These are phyloP conservation scores for Cataglyphis hispanica DNA, from an alignment of 1,140 invertebrate species.

Conservation along the genomic window DNA sequence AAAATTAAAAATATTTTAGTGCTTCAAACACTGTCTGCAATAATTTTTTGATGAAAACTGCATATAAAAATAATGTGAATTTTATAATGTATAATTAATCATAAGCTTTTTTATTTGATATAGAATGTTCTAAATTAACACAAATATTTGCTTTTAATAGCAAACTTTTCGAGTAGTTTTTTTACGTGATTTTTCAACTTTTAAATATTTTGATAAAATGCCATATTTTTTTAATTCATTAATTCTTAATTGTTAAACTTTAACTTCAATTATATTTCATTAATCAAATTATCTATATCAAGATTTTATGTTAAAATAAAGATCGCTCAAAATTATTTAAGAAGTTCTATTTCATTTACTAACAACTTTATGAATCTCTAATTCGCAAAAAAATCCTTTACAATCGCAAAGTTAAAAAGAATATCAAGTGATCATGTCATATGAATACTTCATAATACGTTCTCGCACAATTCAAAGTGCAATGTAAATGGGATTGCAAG, in stretches of 20 bases:
- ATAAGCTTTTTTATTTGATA: neutral
- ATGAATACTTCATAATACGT: neutral
- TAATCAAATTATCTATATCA: neutral
- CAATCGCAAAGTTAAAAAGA: neutral
- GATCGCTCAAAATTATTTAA: neutral
- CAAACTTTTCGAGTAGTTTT: neutral
- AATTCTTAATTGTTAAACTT: neutral
- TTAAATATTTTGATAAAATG: neutral
- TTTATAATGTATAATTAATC: neutral
- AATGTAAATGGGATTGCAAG: neutral
- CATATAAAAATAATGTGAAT: neutral
- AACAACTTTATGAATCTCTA: neutral
- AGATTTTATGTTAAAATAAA: neutral
- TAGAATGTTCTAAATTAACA: neutral
- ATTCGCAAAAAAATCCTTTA: neutral
- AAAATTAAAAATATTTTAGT: constrained; percentile 11
- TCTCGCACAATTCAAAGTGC: neutral
- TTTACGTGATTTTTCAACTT: neutral
- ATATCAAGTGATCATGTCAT: neutral
- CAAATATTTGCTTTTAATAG: neutral
- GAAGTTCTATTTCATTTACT: neutral
- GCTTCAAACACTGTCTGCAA: neutral
- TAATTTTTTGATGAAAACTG: constrained; percentile 12
- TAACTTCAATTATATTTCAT: neutral
- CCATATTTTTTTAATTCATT: neutral